phyloP scores from a whole-genome alignment of 2,888 invertebrate species.

The Lasioglossum vierecki region DNA sequence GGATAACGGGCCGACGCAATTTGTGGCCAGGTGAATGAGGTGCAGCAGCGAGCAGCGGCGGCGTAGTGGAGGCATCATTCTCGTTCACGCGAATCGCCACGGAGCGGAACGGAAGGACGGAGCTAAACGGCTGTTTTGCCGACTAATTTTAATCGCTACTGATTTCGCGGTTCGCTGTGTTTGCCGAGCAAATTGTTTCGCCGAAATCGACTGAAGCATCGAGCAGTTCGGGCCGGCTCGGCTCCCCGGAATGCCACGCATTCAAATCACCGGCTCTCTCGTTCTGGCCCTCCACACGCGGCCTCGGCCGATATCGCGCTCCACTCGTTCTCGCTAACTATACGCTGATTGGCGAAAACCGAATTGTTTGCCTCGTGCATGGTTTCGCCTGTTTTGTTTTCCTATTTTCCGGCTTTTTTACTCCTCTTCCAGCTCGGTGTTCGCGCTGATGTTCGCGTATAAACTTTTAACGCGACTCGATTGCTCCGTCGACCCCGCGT shows the following conservation, averaged over 20 bases:
- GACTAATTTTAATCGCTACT: conserved; percentile 52
- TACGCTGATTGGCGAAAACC: conserved; percentile 37
- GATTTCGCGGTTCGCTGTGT: conserved; percentile 44
- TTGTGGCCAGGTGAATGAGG: conserved; percentile 1
- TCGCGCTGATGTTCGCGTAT: conserved; percentile 18
- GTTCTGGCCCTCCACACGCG: not conserved
- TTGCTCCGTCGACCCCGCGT: not conserved
- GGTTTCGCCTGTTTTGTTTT: conserved; percentile 1
- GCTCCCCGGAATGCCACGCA: conserved; percentile 20
- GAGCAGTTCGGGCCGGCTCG: not conserved
- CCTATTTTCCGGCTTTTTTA: not conserved
- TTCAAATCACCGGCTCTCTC: conserved; percentile 35
- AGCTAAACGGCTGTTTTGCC: conserved; percentile 19
- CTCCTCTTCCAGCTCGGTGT: not conserved
- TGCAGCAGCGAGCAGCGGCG: not conserved
- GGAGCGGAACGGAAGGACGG: conserved; percentile 26
- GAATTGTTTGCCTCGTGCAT: conserved; percentile 25
- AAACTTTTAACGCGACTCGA: conserved; percentile 18
- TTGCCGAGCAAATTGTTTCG: conserved; percentile 38
- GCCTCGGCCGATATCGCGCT: conserved; percentile 6
- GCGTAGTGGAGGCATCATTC: not conserved
- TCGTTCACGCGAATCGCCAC: conserved; percentile 11
- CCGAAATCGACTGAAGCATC: conserved; percentile 23
- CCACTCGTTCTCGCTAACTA: conserved; percentile 40
- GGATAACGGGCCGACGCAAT: conserved; percentile 1